phyloP scores from a whole-genome alignment of 2,888 invertebrate genomes.

The Dryomyza anilis region DNA sequence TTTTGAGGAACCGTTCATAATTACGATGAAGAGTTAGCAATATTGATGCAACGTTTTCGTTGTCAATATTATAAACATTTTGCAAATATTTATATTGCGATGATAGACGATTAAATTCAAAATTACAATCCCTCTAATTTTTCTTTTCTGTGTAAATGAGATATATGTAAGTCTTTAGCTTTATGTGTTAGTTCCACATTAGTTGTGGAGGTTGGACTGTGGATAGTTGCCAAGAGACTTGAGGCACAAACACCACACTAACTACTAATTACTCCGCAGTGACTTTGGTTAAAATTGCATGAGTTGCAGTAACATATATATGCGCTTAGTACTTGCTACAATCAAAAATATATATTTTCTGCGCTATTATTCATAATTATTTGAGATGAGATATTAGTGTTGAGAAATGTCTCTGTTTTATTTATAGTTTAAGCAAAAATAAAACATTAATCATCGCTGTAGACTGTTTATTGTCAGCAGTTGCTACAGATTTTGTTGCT shows the following conservation, averaged over 20 bases:
- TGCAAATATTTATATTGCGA: too few species aligned
- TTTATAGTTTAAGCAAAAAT: not conserved
- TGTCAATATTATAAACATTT: too few species aligned
- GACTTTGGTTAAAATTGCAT: not conserved
- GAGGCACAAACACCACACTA: slow-evolving; percentile 1
- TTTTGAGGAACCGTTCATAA: too few species aligned
- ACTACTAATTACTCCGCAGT: slow-evolving; percentile 23
- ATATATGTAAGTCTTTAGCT: too few species aligned
- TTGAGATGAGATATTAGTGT: not conserved
- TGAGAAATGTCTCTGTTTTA: not conserved
- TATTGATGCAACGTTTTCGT: too few species aligned
- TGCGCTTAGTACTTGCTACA: not conserved
- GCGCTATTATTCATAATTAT: not conserved
- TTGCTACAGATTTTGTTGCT: too few species aligned
- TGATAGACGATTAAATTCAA: too few species aligned
- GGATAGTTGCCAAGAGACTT: slow-evolving; percentile 4
- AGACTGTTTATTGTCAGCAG: too few species aligned
- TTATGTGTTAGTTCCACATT: not conserved
- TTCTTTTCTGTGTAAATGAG: too few species aligned
- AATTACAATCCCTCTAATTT: too few species aligned
- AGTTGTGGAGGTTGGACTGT: not conserved
- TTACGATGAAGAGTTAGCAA: too few species aligned
- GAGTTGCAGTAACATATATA: too few species aligned
- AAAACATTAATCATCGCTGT: not conserved
- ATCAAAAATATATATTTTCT: not conserved